phyloP scores from a whole-genome alignment of 2,888 invertebrate genomes.

The Epiperipatus broadwayi region DNA sequence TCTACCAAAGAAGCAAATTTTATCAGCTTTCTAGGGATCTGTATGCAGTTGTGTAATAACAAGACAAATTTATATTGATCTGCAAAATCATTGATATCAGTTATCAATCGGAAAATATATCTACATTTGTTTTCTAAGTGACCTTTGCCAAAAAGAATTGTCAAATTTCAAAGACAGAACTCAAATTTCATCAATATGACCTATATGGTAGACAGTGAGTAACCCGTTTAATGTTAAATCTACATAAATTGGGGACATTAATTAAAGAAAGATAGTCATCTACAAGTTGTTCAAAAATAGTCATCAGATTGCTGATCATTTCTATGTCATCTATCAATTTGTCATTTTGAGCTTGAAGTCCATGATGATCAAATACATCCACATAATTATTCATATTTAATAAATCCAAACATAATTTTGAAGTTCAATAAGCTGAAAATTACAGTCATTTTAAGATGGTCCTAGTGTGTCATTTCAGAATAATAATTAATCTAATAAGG shows the following conservation, averaged over 20 bases:
- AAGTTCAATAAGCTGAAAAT: slow-evolving; percentile 71
- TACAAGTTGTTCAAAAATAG: slow-evolving; percentile 59
- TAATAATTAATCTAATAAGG: slow-evolving; percentile 99
- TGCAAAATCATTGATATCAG: slow-evolving; percentile 76
- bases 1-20: too few species aligned
- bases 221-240: slow-evolving; percentile 96
- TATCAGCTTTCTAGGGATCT: too few species aligned
- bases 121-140: slow-evolving; percentile 95
- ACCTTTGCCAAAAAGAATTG: slow-evolving; percentile 72
- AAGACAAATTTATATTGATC: slow-evolving; percentile 85
- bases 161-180: slow-evolving; percentile 96
- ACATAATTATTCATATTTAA: slow-evolving; percentile 62
- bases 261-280: slow-evolving; percentile 46
- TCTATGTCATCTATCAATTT: slow-evolving; percentile 83
- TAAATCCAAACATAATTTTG: slow-evolving; percentile 83
- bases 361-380: slow-evolving; percentile 80
- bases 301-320: slow-evolving; percentile 82
- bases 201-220: slow-evolving; percentile 73
- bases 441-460: slow-evolving; percentile 96
- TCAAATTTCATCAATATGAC: slow-evolving; percentile 77
- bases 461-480: slow-evolving; percentile 97
- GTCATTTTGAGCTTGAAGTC: slow-evolving; percentile 80
- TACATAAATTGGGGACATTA: slow-evolving; percentile 75
- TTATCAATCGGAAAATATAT: slow-evolving; percentile 73
- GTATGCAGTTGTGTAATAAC: slow-evolving; percentile 84